These are phyloP conservation scores for Carcina quercana DNA, from an alignment of 2,888 invertebrate genomes.

Conservation along the genomic window DNA sequence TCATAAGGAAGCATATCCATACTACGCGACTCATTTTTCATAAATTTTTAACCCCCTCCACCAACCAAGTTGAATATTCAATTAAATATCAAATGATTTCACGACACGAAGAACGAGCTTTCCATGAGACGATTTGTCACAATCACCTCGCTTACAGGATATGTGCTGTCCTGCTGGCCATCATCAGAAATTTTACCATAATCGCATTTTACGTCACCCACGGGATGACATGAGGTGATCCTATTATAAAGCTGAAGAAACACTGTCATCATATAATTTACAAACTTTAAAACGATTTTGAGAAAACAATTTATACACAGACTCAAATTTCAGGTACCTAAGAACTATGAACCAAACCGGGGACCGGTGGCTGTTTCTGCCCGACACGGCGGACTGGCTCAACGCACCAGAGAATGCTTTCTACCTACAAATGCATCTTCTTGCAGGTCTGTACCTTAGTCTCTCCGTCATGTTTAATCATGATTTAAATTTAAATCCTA, in stretches of 20 bases:
- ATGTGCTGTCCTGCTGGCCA: no score
- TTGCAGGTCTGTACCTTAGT: slow-evolving; percentile 44
- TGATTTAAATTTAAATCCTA: neutral
- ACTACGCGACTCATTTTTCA: neutral
- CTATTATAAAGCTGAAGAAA: no score
- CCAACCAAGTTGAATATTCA: neutral
- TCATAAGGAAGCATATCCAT: neutral
- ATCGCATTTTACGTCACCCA: no score
- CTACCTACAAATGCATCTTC: slow-evolving; percentile 57
- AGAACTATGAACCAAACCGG: slow-evolving; percentile 90
- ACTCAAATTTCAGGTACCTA: slow-evolving; percentile 58
- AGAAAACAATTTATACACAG: no score
- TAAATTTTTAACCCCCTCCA: neutral
- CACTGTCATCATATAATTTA: neutral
- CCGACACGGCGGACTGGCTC: slow-evolving; percentile 85
- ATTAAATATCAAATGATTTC: no score
- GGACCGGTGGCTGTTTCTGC: slow-evolving; percentile 86
- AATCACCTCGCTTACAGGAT: no score
- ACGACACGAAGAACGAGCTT: no score
- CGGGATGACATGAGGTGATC: no score
- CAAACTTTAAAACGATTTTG: neutral
- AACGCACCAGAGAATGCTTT: slow-evolving; percentile 69
- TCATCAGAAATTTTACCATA: no score
- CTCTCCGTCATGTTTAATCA: no score
- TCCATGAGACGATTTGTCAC: no score